A percentile compares a stretch with the other conserved stretches of the same genome.
Evolutionary conservation across 2,888 invertebrate genomes (phyloP).

Genomic region (Teleiodes luculella): DNA sequence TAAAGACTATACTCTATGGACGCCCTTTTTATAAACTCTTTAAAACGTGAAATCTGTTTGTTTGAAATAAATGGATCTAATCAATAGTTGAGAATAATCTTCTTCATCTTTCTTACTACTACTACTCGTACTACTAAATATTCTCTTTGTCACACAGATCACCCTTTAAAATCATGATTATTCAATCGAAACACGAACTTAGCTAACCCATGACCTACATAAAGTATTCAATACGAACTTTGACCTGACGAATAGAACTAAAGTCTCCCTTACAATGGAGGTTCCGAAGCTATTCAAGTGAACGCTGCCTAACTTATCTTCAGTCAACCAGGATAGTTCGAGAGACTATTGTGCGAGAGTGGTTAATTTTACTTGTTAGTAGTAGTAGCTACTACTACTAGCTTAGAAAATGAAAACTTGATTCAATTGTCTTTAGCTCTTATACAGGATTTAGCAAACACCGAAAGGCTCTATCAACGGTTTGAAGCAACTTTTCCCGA

Average conservation of each 20-base stretch:
- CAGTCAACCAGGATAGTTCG: conserved; percentile 22
- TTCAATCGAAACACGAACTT: neutral
- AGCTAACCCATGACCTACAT: neutral
- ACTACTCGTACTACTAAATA: too few relatives aligned
- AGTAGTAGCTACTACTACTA: neutral
- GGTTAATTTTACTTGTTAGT: conserved; percentile 25
- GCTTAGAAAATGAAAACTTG: neutral
- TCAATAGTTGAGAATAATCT: too few relatives aligned
- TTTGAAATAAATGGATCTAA: too few relatives aligned
- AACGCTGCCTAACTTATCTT: conserved; percentile 23
- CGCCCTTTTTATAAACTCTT: too few relatives aligned
- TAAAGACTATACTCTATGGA: too few relatives aligned
- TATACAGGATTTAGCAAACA: too few relatives aligned
- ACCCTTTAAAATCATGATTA: neutral
- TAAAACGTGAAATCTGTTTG: too few relatives aligned
- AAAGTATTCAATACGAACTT: neutral
- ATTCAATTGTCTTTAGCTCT: too few relatives aligned
- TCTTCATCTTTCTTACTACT: too few relatives aligned
- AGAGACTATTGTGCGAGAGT: conserved; percentile 28
- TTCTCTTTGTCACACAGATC: too few relatives aligned
- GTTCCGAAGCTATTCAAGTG: conserved; percentile 16
- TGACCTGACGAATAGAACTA: neutral
- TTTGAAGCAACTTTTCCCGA: too few relatives aligned
- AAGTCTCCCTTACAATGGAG: conserved; percentile 7
- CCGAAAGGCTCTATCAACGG: too few relatives aligned